Conservation (phyloP, 1,140 invertebrate genomes). For the Drosophila guanche region DNA sequence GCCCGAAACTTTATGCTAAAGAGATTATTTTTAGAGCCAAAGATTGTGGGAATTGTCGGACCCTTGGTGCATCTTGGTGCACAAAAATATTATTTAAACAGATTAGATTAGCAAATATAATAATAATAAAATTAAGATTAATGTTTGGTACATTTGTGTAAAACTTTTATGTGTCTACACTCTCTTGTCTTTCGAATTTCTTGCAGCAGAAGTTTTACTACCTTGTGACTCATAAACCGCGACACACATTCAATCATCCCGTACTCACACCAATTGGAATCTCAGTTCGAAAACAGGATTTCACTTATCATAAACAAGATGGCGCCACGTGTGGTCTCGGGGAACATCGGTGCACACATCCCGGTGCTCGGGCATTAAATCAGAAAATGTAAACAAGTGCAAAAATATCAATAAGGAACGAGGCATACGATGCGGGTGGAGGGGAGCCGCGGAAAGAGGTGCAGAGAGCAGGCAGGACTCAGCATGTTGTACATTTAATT, state of each 20-base stretch:
- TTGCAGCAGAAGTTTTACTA: neutral
- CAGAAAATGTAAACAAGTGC: constrained; percentile 76
- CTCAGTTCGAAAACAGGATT: constrained; percentile 33
- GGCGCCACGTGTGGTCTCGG: constrained; percentile 75
- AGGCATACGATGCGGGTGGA: constrained; percentile 1
- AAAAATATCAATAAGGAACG: constrained; percentile 77
- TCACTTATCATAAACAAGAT: constrained; percentile 49
- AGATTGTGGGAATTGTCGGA: too few relatives aligned
- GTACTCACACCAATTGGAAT: constrained; percentile 28
- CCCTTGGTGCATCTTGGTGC: too few relatives aligned
- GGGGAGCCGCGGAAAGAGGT: constrained; percentile 2
- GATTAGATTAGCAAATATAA: too few relatives aligned
- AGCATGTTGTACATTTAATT: constrained; percentile 82
- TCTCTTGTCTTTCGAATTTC: too few relatives aligned
- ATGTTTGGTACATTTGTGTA: too few relatives aligned
- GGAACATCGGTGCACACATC: constrained; percentile 41
- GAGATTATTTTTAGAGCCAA: too few relatives aligned
- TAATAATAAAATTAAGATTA: too few relatives aligned
- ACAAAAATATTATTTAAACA: too few relatives aligned
- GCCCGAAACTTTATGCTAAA: too few relatives aligned
- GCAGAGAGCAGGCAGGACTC: constrained; percentile 18
- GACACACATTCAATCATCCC: constrained; percentile 41
- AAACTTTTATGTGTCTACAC: neutral
- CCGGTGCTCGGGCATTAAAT: constrained; percentile 53
- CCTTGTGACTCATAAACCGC: constrained; percentile 29